A percentile compares a stretch with the other conserved stretches of the same genome.
phyloP scores from a whole-genome alignment of 2,797 vertebrate species.

The Rhynchotus rufescens region DNA sequence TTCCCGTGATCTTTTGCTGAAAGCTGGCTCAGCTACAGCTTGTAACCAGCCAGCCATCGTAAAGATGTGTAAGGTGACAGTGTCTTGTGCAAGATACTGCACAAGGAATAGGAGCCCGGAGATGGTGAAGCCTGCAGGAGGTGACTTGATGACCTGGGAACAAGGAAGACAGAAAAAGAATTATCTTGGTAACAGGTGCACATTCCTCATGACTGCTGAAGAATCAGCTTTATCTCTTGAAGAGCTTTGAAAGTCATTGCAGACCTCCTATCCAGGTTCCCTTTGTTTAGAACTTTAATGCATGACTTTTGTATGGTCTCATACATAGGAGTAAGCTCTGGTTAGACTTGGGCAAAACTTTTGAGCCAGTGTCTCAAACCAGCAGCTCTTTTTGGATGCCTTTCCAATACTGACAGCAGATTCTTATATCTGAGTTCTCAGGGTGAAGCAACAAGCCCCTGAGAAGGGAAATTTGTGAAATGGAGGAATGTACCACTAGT shows the following conservation, averaged over 20 bases:
- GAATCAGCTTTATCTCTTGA: background rate
- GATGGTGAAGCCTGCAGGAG: background rate
- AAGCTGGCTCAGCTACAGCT: background rate
- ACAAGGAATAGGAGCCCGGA: background rate
- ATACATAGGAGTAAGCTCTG: background rate
- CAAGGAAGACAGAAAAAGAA: background rate
- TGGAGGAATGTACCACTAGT: background rate
- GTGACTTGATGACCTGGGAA: background rate
- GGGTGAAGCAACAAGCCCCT: background rate
- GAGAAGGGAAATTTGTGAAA: background rate
- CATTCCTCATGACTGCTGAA: background rate
- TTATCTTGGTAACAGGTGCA: background rate
- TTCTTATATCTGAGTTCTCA: background rate
- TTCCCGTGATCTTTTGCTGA: background rate
- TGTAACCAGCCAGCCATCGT: background rate
- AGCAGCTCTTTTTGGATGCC: background rate
- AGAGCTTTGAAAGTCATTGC: background rate
- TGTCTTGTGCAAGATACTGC: background rate
- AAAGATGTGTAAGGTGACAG: background rate
- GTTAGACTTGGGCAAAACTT: background rate
- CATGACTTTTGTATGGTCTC: background rate
- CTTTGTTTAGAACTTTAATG: background rate
- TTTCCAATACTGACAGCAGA: background rate
- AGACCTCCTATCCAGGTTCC: fast-evolving
- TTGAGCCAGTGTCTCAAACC: background rate